A percentile compares a stretch with the other conserved stretches of the same genome.
phyloP scores from a whole-genome alignment of 2,797 vertebrate genomes.

The Anabacerthia variegaticeps region DNA sequence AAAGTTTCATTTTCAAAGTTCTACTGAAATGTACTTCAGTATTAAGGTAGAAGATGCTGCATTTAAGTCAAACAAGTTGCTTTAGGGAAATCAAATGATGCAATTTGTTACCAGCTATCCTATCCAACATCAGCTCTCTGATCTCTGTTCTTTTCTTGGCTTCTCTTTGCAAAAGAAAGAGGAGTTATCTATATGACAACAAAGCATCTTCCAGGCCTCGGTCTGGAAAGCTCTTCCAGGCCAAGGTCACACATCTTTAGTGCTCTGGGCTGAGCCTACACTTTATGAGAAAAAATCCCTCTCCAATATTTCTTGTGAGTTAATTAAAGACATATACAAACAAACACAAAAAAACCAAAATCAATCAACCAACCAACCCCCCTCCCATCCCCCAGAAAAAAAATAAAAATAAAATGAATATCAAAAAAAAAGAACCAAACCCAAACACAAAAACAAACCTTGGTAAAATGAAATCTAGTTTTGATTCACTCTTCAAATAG shows the following conservation, averaged over 20 bases:
- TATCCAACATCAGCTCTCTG: neutral
- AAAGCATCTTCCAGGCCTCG: neutral
- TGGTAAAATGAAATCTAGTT: neutral
- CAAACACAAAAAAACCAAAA: neutral
- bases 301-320: neutral
- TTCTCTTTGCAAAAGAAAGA: neutral
- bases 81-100: neutral
- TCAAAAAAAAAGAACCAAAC: rapidly evolving
- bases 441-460: neutral
- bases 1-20: conserved; percentile 14
- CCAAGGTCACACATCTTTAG: neutral
- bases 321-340: neutral
- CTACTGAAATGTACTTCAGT: neutral
- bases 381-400: no score
- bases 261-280: neutral
- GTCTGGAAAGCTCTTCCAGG: no score
- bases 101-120: neutral
- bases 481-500: neutral
- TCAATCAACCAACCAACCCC: no score
- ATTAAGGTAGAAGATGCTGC: neutral
- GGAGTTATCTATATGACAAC: neutral
- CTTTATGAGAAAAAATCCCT: neutral
- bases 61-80: neutral
- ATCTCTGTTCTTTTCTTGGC: neutral
- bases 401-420: neutral